Evolutionary conservation across 2,888 invertebrate species (phyloP), one percentile per base, ranked within the genome.

Genomic region (Pristionchus mayeri): DNA sequence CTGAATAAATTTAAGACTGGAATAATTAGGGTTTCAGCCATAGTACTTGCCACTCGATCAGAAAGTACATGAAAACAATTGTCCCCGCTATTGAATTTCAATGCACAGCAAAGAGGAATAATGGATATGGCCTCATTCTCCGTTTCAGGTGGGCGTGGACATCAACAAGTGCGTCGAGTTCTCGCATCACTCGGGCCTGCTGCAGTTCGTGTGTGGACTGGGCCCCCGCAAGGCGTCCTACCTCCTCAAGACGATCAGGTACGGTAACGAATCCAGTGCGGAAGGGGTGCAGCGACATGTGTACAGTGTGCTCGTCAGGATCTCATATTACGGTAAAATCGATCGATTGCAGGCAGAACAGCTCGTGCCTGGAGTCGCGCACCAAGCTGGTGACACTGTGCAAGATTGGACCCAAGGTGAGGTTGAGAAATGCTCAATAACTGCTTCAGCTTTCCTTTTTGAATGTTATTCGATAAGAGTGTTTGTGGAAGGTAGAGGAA

Each of bases 161-260:
- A 95, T 99, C 16, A 99, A 99, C 93, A 95, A 96, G 91, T 96
- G 97, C 0, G 96, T 98, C 0, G 95, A 96, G 86, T 96, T 96
- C 86, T 95, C 96, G 0, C 96, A 98, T 90, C 96, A 97, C 0
- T 95, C 96, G 13, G 89, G 93, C 50, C 93, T 98, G 79, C 95
- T 99, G 6, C 99, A 99, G 93, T 99, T 98, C 93, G 96, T 99
- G 30, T 98, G 98, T 93, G 99, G 99, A 27, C 94, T 99, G 48
- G 99, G 99, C 0, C 97, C 98, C 0, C 95, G 99, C 87, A 99
- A 99, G 94, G 97, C 97, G 0, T 90, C 91, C 52, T 92, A 93
- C 85, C 90, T 94, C 44, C 88, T 94, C 54, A 94, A 94, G 92
- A 93, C 93, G 80, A 88, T 92, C 27, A 87, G 84, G 84, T 84